phyloP scores from a whole-genome alignment of 2,113 vertebrate genomes.

The Erpornis zantholeuca region DNA sequence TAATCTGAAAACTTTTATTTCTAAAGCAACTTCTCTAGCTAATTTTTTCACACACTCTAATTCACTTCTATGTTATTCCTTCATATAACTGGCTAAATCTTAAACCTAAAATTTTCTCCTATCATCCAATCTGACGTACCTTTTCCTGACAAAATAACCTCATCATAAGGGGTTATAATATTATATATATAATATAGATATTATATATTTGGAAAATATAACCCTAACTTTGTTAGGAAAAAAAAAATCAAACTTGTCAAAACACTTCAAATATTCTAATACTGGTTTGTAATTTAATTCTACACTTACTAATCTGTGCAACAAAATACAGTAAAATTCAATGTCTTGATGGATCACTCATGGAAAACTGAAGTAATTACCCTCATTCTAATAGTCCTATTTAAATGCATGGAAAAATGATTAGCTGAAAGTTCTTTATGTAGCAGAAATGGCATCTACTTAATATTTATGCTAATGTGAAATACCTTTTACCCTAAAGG shows the following conservation, averaged over 20 bases:
- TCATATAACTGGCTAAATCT: not conserved
- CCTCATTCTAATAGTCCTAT: conserved; percentile 93
- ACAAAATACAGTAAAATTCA: conserved; percentile 67
- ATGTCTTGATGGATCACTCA: conserved; percentile 77
- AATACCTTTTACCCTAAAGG: conserved; percentile 78
- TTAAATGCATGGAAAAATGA: conserved; percentile 95
- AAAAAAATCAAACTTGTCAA: not conserved
- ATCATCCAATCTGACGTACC: not conserved
- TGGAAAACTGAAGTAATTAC: conserved; percentile 81
- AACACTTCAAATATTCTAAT: conserved; percentile 29
- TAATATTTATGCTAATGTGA: conserved; percentile 84
- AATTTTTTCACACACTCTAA: not conserved
- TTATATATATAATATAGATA: too few species aligned
- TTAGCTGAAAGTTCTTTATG: conserved; percentile 82
- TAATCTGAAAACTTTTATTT: not conserved
- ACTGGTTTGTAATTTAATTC: conserved; percentile 59
- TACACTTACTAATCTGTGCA: conserved; percentile 56
- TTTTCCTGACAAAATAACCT: not conserved
- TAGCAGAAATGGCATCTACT: conserved; percentile 75
- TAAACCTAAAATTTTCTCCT: not conserved
- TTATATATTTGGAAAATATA: not conserved
- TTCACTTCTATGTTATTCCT: not conserved
- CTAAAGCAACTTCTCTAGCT: not conserved
- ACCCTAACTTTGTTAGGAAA: not conserved
- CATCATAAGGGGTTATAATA: not conserved